These are phyloP conservation scores for Yponomeuta cagnagella DNA, from an alignment of 2,888 invertebrate species.

Conservation along the genomic window DNA sequence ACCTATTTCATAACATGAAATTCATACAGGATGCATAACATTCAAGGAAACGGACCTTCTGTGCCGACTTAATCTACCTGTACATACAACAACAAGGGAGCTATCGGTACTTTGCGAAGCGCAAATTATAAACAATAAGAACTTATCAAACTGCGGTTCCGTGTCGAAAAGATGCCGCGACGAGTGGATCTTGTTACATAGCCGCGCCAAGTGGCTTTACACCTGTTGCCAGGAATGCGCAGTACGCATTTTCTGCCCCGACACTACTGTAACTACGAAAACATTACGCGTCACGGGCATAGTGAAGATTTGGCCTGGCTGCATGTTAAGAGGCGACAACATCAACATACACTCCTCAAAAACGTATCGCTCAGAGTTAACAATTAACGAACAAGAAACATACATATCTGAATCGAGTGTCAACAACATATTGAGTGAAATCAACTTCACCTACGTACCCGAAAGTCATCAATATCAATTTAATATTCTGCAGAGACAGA, in stretches of 20 bases:
- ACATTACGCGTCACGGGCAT: not conserved
- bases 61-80: too few species aligned
- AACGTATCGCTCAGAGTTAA: too few species aligned
- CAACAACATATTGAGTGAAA: too few species aligned
- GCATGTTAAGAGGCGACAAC: not conserved
- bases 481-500: too few species aligned
- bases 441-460: too few species aligned
- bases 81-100: not conserved
- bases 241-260: constrained; percentile 5
- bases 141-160: not conserved
- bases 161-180: not conserved
- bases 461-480: too few species aligned
- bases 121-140: constrained; percentile 3
- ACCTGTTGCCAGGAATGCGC: not conserved
- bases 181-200: not conserved
- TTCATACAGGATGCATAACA: too few species aligned
- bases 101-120: not conserved
- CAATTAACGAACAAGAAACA: too few species aligned
- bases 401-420: too few species aligned
- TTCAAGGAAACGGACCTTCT: too few species aligned
- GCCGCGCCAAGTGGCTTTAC: too few species aligned
- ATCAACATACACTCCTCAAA: not conserved
- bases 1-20: too few species aligned
- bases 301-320: not conserved
- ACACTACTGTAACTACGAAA: not conserved